Conservation (phyloP, 1,140 invertebrate genomes). For the Nixonia krombeini region DNA sequence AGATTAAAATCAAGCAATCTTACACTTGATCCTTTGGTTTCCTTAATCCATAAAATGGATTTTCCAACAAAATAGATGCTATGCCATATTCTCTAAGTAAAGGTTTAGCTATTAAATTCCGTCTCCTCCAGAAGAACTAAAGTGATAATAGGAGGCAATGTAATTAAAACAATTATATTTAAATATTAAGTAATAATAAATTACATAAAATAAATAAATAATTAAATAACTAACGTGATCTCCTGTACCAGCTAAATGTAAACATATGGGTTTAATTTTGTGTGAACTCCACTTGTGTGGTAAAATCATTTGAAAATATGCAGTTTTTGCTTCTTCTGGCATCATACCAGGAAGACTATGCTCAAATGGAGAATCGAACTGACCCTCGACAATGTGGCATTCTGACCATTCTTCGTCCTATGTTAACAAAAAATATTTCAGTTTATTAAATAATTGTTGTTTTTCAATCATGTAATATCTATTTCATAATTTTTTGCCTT, state of each 20-base stretch:
- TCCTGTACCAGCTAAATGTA: conserved; percentile 97
- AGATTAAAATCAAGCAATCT: conserved; percentile 60
- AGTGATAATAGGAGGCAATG: too few species aligned
- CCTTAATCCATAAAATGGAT: conserved; percentile 95
- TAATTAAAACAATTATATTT: too few species aligned
- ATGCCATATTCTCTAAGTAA: conserved; percentile 91
- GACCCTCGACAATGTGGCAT: conserved; percentile 86
- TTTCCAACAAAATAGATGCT: conserved; percentile 95
- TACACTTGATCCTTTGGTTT: conserved; percentile 95
- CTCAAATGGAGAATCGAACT: conserved; percentile 90
- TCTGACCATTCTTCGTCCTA: conserved; percentile 85
- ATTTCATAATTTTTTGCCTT: too few species aligned
- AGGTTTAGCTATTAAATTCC: conserved; percentile 92
- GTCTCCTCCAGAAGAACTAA: conserved; percentile 92
- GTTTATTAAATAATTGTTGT: too few species aligned
- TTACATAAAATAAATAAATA: conserved; percentile 60
- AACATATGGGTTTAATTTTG: conserved; percentile 85
- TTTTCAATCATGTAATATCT: too few species aligned
- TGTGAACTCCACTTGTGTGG: conserved; percentile 84
- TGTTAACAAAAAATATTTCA: conserved; percentile 2
- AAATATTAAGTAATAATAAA: conserved; percentile 18
- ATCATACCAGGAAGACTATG: conserved; percentile 88
- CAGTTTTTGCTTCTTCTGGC: conserved; percentile 84
- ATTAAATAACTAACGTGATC: conserved; percentile 87
- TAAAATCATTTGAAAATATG: conserved; percentile 88